Conservation (phyloP, 2,888 invertebrate genomes). For the Chromoteleia sp. region DNA sequence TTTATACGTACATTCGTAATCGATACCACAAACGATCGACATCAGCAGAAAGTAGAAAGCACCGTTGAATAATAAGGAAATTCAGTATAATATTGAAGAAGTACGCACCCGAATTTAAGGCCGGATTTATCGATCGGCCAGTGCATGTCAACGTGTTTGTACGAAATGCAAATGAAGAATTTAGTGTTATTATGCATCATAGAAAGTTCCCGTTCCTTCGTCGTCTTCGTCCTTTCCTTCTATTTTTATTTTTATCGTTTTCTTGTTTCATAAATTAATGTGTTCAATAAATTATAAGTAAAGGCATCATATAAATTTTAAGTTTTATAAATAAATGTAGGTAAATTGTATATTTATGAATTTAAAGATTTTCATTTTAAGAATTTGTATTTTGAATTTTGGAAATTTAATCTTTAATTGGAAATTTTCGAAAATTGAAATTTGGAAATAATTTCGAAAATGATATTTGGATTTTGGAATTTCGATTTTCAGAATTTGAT, state of each 20-base stretch:
- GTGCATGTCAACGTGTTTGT: conserved; percentile 30
- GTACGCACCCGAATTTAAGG: conserved; percentile 38
- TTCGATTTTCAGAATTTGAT: background rate
- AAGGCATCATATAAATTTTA: too few relatives aligned
- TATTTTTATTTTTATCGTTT: background rate
- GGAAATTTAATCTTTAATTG: too few relatives aligned
- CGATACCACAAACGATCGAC: conserved; percentile 60
- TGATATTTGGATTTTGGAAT: too few relatives aligned
- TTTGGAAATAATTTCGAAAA: too few relatives aligned
- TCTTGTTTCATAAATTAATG: background rate
- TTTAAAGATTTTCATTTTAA: too few relatives aligned
- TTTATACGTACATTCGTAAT: conserved; percentile 49
- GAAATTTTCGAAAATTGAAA: too few relatives aligned
- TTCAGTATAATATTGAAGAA: conserved; percentile 22
- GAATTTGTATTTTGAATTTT: too few relatives aligned
- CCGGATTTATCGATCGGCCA: conserved; percentile 36
- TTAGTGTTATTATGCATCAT: background rate
- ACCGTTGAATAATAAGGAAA: conserved; percentile 50
- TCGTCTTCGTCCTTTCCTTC: background rate
- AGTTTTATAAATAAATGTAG: too few relatives aligned
- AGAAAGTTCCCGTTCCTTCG: background rate
- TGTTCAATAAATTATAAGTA: too few relatives aligned
- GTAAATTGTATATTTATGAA: too few relatives aligned
- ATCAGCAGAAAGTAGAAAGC: conserved; percentile 68
- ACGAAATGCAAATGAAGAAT: conserved; percentile 36